Conservation (phyloP, 1,140 invertebrate species). For the Physella acuta region DNA sequence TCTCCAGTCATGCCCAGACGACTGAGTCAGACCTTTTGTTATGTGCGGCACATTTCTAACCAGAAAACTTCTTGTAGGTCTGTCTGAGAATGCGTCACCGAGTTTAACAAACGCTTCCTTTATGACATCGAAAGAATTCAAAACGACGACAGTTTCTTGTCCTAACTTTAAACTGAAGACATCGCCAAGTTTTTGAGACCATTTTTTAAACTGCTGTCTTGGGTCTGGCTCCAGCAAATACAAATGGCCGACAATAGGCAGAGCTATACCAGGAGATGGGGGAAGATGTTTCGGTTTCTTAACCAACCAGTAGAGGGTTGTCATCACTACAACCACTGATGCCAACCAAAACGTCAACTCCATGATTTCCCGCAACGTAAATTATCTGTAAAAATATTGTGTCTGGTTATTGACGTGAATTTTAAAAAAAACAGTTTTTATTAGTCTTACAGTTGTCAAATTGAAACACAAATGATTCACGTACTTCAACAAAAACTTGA, state of each 20-base stretch:
- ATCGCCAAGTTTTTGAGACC: too few species aligned
- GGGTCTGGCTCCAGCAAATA: neutral
- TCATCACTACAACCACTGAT: neutral
- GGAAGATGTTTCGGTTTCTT: neutral
- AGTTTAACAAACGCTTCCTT: constrained; percentile 4
- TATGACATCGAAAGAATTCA: neutral
- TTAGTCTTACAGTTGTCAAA: too few species aligned
- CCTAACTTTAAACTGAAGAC: neutral
- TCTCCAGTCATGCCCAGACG: constrained; percentile 69
- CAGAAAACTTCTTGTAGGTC: neutral
- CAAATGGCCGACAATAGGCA: too few species aligned
- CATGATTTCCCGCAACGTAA: too few species aligned
- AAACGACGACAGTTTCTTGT: neutral
- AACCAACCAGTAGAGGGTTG: neutral
- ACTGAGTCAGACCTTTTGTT: neutral
- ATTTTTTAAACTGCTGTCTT: neutral
- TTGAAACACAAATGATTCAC: too few species aligned
- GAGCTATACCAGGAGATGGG: too few species aligned
- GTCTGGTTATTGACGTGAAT: too few species aligned
- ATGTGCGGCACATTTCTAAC: too few species aligned
- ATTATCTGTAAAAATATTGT: too few species aligned
- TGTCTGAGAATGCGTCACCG: neutral
- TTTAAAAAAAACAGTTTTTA: too few species aligned
- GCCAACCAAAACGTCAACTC: neutral
- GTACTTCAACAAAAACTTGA: too few species aligned